These are phyloP conservation scores for Phaethornis superciliosus DNA, from an alignment of 2,113 vertebrate species.

Conservation along the genomic window DNA sequence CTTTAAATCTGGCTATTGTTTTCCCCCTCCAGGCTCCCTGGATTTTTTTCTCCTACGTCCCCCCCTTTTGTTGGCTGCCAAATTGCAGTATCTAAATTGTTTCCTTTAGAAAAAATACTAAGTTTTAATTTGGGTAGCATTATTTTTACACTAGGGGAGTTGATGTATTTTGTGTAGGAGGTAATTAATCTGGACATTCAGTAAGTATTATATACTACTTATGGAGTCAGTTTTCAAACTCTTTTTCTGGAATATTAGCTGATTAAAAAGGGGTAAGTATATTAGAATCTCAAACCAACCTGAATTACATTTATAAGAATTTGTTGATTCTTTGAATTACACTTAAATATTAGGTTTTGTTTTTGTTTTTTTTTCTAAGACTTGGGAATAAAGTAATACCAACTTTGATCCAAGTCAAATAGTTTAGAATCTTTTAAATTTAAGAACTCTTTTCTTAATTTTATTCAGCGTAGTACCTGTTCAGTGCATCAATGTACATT, in stretches of 20 bases:
- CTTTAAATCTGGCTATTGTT: conserved; percentile 70
- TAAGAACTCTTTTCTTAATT: conserved; percentile 76
- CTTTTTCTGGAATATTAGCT: conserved; percentile 70
- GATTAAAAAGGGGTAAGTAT: conserved; percentile 80
- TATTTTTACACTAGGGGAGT: conserved; percentile 70
- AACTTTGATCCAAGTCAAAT: conserved; percentile 67
- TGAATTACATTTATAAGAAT: conserved; percentile 73
- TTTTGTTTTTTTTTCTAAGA: conserved; percentile 71
- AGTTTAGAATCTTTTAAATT: conserved; percentile 71
- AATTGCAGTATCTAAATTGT: conserved; percentile 74
- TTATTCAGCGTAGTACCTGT: conserved; percentile 77
- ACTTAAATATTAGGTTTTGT: conserved; percentile 67
- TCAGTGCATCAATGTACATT: conserved; percentile 79
- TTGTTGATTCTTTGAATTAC: conserved; percentile 75
- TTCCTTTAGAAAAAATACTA: conserved; percentile 66
- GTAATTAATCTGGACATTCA: conserved; percentile 72
- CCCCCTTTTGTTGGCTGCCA: conserved; percentile 76
- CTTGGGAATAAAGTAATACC: conserved; percentile 78
- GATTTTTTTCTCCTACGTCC: conserved; percentile 70
- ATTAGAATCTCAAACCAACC: conserved; percentile 76
- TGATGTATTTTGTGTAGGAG: conserved; percentile 73
- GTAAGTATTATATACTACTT: conserved; percentile 68
- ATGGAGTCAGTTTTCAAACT: conserved; percentile 67
- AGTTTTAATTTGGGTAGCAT: conserved; percentile 69
- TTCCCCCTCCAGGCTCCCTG: conserved; percentile 74